These are phyloP conservation scores for Podiceps cristatus DNA, from an alignment of 2,113 vertebrate genomes.

Conservation along the genomic window DNA sequence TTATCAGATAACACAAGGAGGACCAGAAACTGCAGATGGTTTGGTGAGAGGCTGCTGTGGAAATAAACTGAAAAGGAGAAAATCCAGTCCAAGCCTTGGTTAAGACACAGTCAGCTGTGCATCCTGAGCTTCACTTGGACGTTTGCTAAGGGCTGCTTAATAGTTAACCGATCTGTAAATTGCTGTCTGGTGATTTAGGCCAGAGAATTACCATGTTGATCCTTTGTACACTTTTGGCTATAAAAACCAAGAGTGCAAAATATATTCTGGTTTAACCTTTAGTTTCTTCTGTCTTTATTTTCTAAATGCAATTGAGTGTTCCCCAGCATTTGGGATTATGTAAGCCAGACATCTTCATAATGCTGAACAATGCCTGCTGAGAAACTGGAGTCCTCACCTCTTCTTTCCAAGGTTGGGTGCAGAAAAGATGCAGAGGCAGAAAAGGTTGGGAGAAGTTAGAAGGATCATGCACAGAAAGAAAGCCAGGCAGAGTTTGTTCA, in stretches of 20 bases:
- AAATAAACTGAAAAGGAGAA: neutral
- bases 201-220: fast-evolving
- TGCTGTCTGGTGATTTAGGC: neutral
- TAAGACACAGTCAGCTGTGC: neutral
- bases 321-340: neutral
- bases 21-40: neutral
- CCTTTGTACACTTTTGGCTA: neutral
- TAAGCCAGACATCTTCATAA: neutral
- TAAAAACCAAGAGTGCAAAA: neutral
- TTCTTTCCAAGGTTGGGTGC: neutral
- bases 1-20: neutral
- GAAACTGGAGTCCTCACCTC: neutral
- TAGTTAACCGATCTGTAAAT: neutral
- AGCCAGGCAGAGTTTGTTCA: neutral
- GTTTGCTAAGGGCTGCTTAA: neutral
- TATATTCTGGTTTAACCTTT: neutral
- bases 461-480: neutral
- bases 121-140: neutral
- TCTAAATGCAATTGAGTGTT: neutral
- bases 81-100: neutral
- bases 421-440: neutral
- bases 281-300: neutral
- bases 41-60: neutral
- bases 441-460: neutral
- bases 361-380: neutral